Percentiles rank a stretch among this genome's conserved stretches.
These are phyloP conservation scores for Platyura marginata DNA, from an alignment of 1,140 invertebrate species.

Conservation along the genomic window DNA sequence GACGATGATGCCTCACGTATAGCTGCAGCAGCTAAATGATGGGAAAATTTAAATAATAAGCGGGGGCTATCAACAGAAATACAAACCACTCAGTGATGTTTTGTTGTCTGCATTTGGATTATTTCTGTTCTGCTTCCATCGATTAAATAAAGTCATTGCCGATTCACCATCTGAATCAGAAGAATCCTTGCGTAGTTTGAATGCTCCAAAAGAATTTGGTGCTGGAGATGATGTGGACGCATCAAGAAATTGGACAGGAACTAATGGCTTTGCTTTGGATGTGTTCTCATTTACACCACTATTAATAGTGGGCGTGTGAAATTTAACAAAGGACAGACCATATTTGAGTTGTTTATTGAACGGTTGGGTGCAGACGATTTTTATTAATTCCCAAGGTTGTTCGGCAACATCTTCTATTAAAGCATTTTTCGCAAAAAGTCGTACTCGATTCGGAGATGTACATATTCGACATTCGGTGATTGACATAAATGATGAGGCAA, in stretches of 20 bases:
- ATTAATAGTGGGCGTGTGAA: conserved; percentile 30
- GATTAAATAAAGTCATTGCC: conserved; percentile 10
- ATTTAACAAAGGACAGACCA: conserved; percentile 61
- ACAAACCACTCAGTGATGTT: neutral
- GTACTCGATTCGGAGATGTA: conserved; percentile 45
- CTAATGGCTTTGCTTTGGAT: neutral
- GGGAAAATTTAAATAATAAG: neutral
- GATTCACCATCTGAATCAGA: conserved; percentile 14
- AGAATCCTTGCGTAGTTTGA: conserved; percentile 37
- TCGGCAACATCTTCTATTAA: conserved; percentile 32
- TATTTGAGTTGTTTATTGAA: conserved; percentile 65
- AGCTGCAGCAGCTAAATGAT: conserved; percentile 1
- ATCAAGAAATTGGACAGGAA: no score
- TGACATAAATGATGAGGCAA: conserved; percentile 61
- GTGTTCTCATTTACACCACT: neutral
- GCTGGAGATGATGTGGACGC: conserved; percentile 1
- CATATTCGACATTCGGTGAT: conserved; percentile 48
- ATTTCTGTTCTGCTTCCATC: conserved; percentile 12
- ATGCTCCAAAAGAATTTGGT: conserved; percentile 28
- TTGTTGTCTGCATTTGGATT: neutral
- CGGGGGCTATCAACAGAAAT: conserved; percentile 9
- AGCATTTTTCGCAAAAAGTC: conserved; percentile 49
- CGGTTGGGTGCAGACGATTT: conserved; percentile 70
- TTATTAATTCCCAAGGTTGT: conserved; percentile 66
- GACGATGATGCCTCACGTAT: neutral